Conservation (phyloP, 2,113 vertebrate genomes). For the Jaculus jaculus region DNA sequence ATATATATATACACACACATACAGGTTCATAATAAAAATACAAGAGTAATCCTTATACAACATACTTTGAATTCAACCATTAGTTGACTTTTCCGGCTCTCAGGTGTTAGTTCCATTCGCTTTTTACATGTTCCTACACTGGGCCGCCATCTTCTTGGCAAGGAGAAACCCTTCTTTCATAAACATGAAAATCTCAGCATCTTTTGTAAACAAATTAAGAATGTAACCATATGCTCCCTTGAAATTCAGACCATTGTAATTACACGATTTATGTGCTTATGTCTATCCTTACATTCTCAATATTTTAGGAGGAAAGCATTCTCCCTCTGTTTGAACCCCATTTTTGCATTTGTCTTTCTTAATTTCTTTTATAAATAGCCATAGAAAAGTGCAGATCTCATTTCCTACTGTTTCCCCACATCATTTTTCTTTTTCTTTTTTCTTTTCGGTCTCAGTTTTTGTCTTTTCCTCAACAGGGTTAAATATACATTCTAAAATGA, state of each 20-base stretch:
- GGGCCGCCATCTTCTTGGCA: neutral
- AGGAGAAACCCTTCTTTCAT: neutral
- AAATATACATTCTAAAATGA: neutral
- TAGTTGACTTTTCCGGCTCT: too few relatives aligned
- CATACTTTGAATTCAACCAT: too few relatives aligned
- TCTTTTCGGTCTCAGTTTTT: neutral
- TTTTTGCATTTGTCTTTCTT: neutral
- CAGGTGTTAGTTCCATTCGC: too few relatives aligned
- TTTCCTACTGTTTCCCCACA: too few relatives aligned
- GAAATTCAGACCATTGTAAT: neutral
- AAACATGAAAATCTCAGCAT: neutral
- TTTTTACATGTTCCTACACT: too few relatives aligned
- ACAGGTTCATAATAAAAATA: too few relatives aligned
- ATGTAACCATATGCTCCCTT: neutral
- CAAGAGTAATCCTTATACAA: too few relatives aligned
- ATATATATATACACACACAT: too few relatives aligned
- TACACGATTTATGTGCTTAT: neutral
- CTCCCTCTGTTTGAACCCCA: neutral
- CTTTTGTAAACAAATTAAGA: slow-evolving; percentile 11
- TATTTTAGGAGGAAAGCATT: neutral
- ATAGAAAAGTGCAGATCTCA: neutral
- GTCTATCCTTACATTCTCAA: neutral
- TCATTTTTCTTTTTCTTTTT: too few relatives aligned
- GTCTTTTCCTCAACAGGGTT: neutral
- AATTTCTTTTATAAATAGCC: neutral